Evolutionary conservation across 2,797 vertebrate genomes (phyloP), one percentile per base, ranked within the genome.

Genomic region (Eulemur mongoz): DNA sequence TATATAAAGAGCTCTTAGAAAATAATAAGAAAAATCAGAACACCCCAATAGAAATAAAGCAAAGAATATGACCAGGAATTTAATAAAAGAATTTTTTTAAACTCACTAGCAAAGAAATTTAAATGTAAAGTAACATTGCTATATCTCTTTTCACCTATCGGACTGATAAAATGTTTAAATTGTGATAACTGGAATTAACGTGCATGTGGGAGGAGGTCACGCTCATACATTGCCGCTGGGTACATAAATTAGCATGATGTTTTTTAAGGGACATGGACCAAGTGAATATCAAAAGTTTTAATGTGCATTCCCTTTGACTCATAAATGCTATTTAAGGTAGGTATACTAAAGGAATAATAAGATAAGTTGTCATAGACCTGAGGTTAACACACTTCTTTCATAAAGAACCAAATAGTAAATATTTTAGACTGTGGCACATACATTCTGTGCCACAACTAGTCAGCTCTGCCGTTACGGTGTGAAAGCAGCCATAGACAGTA

Each of bases 381-480:
- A 78, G 12, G 52, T 30, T n/a, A 84, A 35, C 45, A 50, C 9
- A 7, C 4, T 30, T 52, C 43, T 57, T 73, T 27, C 76, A 43
- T 4, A 12, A 32, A 67, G 30, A 57, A 43, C 35, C n/a, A 23
- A 12, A 40, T 0, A 25, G 23, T 67, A n/a, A 59, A n/a, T 35
- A 52, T 57, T 12, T 22, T 22, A 54, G 86, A 4, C 40, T 40
- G 8, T 65, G 54, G 57, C 40, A 35, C 38, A 2, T 2, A 9
- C 2, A 0, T 27, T 15, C 32, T 50, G 43, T 25, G 27, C 52
- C 48, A 1, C 30, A 18, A 2, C 30, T 18, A 1, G 38, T 76
- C 17, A 57, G 0, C 22, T 23, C 63, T 11, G 48, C 63, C 12
- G 0, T 3, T 1, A 13, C 1, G 5, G 5, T 4, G 4, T 4